These are phyloP conservation scores for Zonotrichia leucophrys DNA, from an alignment of 2,113 vertebrate genomes.

Conservation along the genomic window DNA sequence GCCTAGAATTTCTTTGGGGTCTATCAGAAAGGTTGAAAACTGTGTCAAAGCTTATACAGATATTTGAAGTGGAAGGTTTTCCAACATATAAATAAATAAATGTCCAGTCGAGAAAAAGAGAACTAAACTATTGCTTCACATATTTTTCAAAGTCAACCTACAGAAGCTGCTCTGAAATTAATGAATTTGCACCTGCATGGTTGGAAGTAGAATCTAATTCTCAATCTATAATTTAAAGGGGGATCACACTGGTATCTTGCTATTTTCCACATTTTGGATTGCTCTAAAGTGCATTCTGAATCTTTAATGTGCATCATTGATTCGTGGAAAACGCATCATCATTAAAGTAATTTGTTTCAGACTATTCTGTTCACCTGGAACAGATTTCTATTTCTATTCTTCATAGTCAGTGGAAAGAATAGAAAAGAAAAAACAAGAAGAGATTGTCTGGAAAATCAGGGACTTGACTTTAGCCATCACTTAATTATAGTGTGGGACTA, in stretches of 20 bases:
- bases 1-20: neutral
- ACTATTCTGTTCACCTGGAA: neutral
- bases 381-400: neutral
- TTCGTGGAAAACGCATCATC: neutral
- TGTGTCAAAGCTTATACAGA: neutral
- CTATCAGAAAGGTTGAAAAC: neutral
- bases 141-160: neutral
- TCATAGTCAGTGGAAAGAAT: neutral
- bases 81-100: neutral
- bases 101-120: neutral
- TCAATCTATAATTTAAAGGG: constrained; percentile 33
- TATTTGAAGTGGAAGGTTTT: neutral
- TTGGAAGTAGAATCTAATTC: neutral
- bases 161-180: constrained; percentile 8
- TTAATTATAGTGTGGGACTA: neutral
- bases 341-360: neutral
- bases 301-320: constrained; percentile 22
- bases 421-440: neutral
- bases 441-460: neutral
- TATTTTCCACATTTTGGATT: constrained; percentile 30
- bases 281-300: constrained; percentile 12
- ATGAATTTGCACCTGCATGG: neutral
- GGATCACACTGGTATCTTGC: neutral
- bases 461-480: neutral
- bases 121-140: neutral